These are phyloP conservation scores for Numenius arquata DNA, from an alignment of 2,113 vertebrate species.

Conservation along the genomic window DNA sequence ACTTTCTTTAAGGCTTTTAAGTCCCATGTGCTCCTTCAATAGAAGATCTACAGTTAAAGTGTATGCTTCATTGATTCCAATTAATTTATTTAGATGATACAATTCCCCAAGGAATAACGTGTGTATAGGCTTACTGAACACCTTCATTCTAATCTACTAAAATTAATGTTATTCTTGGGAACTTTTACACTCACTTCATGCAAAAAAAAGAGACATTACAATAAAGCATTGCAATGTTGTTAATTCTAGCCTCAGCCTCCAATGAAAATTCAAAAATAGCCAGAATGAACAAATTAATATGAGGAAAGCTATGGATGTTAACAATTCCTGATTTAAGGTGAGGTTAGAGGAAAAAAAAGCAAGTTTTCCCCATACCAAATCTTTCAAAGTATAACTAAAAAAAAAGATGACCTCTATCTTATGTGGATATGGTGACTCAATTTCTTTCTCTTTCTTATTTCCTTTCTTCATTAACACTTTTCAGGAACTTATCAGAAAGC, in stretches of 20 bases:
- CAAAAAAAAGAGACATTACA: not conserved
- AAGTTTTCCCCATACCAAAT: not conserved
- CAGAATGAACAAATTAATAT: not conserved
- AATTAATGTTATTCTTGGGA: constrained; percentile 2
- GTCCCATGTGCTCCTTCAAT: not conserved
- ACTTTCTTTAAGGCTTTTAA: not conserved
- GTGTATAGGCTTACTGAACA: not conserved
- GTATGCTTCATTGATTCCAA: constrained; percentile 15
- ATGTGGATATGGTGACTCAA: not conserved
- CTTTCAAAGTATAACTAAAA: not conserved
- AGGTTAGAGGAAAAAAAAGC: not conserved
- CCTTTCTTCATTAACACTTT: not conserved
- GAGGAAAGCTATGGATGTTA: not conserved
- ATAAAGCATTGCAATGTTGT: not conserved
- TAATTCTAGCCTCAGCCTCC: not conserved
- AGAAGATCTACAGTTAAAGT: not conserved
- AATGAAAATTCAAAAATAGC: not conserved
- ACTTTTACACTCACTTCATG: not conserved
- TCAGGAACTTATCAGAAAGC: not conserved
- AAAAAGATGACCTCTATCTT: not conserved
- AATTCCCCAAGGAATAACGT: not conserved
- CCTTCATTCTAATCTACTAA: not conserved
- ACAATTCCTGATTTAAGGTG: not conserved
- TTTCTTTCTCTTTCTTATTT: not conserved
- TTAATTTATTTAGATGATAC: constrained; percentile 12